Percentiles rank a stretch among this genome's conserved stretches.
Evolutionary conservation across 2,888 invertebrate species (phyloP).

Genomic region (Dicranocentrus wangi): DNA sequence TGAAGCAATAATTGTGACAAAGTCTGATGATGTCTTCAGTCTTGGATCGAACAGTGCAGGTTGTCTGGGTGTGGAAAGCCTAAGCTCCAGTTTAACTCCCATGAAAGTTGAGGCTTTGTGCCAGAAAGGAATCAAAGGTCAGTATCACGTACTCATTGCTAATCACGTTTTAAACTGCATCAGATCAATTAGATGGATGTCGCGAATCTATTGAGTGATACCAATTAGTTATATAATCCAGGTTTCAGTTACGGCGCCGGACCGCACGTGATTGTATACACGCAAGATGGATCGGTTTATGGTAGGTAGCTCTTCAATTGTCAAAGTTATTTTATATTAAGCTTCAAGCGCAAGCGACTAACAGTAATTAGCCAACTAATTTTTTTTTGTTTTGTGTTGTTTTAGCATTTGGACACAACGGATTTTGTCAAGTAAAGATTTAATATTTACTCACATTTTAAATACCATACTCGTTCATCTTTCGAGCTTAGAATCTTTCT

Average conservation of each 20-base stretch:
- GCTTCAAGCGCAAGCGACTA: neutral
- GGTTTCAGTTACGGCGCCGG: conserved; percentile 79
- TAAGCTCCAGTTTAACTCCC: conserved; percentile 77
- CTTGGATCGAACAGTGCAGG: conserved; percentile 79
- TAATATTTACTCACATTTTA: neutral
- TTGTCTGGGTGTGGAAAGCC: conserved; percentile 78
- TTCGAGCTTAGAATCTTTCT: no score
- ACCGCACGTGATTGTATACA: conserved; percentile 79
- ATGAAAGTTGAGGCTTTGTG: conserved; percentile 77
- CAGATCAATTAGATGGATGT: no score
- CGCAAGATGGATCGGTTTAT: conserved; percentile 78
- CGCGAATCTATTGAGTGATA: no score
- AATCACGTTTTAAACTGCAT: no score
- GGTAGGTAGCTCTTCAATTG: no score
- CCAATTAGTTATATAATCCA: no score
- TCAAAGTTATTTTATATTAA: neutral
- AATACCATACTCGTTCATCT: neutral
- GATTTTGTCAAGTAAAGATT: conserved; percentile 76
- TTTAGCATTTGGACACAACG: conserved; percentile 72
- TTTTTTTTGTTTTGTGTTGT: conserved; percentile 29
- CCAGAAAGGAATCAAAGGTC: conserved; percentile 77
- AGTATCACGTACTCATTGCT: neutral
- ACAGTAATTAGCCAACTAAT: no score
- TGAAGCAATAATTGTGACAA: conserved; percentile 79
- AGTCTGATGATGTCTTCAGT: conserved; percentile 78